phyloP scores from a whole-genome alignment of 2,797 vertebrate genomes.

The Emys orbicularis region DNA sequence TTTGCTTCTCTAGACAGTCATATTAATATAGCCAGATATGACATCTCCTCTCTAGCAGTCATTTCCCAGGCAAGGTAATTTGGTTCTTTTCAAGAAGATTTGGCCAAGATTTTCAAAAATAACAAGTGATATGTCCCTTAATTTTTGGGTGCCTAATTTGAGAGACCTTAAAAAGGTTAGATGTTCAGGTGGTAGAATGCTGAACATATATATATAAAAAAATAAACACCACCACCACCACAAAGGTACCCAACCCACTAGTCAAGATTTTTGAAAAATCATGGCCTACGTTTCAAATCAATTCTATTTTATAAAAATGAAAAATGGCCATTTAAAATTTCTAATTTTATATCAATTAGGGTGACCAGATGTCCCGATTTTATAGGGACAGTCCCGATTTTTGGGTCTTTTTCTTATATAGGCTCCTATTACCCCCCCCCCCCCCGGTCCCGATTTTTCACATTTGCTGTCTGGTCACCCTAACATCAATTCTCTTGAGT shows the following conservation, averaged over 20 bases:
- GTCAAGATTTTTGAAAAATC: background rate
- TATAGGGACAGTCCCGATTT: too few relatives aligned
- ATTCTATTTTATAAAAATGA: background rate
- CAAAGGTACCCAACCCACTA: background rate
- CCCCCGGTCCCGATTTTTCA: too few relatives aligned
- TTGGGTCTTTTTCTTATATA: too few relatives aligned
- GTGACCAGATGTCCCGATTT: too few relatives aligned
- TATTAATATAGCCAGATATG: background rate
- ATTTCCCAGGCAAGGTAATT: background rate
- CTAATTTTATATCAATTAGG: background rate
- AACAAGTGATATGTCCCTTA: background rate
- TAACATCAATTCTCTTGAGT: background rate
- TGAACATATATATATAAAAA: background rate
- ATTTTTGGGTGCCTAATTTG: background rate
- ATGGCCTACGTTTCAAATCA: background rate
- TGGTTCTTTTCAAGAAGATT: background rate
- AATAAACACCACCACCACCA: background rate
- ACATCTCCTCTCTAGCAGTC: background rate
- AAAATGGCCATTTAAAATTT: background rate
- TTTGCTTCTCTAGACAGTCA: background rate
- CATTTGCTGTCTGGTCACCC: too few relatives aligned
- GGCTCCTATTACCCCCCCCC: too few relatives aligned
- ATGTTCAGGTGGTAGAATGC: background rate
- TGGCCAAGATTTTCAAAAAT: background rate
- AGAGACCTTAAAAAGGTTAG: background rate